Evolutionary conservation across 2,113 vertebrate species (phyloP), one percentile per base, ranked within the genome.

Genomic region (Athene noctua): DNA sequence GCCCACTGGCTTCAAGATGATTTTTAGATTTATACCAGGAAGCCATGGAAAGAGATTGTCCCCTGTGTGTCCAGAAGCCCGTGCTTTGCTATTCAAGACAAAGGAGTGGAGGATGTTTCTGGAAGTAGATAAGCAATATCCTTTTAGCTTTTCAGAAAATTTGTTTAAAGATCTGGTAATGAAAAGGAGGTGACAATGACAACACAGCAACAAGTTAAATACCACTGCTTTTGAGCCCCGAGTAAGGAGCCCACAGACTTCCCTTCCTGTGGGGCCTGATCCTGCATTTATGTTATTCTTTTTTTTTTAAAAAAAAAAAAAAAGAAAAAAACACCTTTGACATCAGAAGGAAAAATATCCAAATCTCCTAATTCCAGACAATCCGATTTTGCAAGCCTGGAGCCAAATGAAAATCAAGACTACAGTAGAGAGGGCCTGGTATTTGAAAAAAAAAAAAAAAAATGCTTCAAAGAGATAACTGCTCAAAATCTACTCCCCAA

Each of bases 351-450:
- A 88, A 19, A 51, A 89, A 81, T 46, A 96, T 27, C 83, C 72
- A 86, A 86, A 91, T 86, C 72, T 95, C n/a, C 78, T 96, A 81
- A 89, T 92, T 96, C 89, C 73, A 59, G 63, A 15, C 68, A 95
- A 94, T 84, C 80, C 3, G 11, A 94, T 89, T 95, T 70, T 59
- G 23, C 68, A 95, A 89, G 91, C 91, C 93, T 79, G 86, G 32
- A 84, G 83, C 86, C 91, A 96, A 95, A 94, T 44, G 29, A 81
- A 86, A 94, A 94, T 91, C 68, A 59, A 79, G 65, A 86, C 51
- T 78, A n/a, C 1, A 3, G 38, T 4, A 63, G 51, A 94, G 72
- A 84, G 38, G 89, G 72, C 38, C 91, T 25, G 2, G 1, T 18
- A 54, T 27, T 15, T 16, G 49, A 21, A 57, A 54, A 34, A 66